phyloP scores from a whole-genome alignment of 2,113 vertebrate genomes.

The Lipophrys pholis region DNA sequence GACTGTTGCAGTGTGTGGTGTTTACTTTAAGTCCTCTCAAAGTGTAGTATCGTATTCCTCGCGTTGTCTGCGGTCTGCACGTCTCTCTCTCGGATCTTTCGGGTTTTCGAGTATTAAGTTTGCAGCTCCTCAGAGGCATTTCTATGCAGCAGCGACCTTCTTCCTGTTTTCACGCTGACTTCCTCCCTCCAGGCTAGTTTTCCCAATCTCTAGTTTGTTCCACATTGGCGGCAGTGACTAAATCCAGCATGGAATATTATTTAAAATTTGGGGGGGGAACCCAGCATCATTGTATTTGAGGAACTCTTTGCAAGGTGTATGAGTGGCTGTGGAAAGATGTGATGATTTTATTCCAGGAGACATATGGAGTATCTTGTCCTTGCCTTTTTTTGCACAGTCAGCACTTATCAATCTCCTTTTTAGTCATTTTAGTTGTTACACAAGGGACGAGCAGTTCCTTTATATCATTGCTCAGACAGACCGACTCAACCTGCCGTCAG shows the following conservation, averaged over 20 bases:
- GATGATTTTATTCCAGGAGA: conserved; percentile 31
- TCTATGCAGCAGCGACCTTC: conserved; percentile 24
- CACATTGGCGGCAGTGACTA: conserved; percentile 24
- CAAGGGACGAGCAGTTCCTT: conserved; percentile 34
- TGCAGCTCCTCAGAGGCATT: conserved; percentile 30
- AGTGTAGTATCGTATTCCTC: no score
- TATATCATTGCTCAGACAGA: neutral
- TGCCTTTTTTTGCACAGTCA: conserved; percentile 37
- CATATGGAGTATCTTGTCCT: conserved; percentile 19
- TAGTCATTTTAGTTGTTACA: conserved; percentile 35
- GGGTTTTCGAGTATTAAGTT: neutral
- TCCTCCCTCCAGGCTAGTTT: conserved; percentile 60
- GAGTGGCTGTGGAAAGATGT: neutral
- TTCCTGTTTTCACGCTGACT: conserved; percentile 70
- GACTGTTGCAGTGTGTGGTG: no score
- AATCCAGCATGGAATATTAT: conserved; percentile 27
- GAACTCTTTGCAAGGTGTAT: neutral
- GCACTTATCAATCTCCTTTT: conserved; percentile 30
- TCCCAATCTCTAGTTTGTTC: conserved; percentile 19
- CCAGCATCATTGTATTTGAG: neutral
- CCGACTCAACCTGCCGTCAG: conserved; percentile 6
- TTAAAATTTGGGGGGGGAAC: neutral
- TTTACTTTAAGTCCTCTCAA: no score
- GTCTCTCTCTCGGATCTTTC: no score
- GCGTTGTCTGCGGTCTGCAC: no score